Percentiles rank a stretch among this genome's conserved stretches.
These are phyloP conservation scores for Prunella himalayana DNA, from an alignment of 2,113 vertebrate species.

Conservation along the genomic window DNA sequence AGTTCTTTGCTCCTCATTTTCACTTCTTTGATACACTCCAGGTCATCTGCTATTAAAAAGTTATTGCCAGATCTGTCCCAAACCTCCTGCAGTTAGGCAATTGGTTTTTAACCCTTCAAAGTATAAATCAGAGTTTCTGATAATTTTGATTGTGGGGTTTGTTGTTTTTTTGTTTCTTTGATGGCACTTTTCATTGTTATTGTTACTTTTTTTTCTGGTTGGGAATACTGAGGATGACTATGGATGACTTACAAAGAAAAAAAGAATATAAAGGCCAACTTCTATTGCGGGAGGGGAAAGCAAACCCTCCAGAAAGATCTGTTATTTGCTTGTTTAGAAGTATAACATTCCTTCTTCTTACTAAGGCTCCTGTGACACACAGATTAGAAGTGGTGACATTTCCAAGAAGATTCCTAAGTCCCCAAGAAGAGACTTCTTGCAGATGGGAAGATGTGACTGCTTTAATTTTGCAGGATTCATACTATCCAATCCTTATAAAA, in stretches of 20 bases:
- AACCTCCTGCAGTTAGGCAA: background rate
- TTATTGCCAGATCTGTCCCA: background rate
- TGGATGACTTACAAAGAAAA: background rate
- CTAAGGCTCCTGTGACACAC: background rate
- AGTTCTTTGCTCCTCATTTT: background rate
- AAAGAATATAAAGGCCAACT: background rate
- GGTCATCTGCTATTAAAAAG: background rate
- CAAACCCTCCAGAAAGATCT: background rate
- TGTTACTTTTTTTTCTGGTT: fast-evolving
- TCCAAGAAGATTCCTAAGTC: background rate
- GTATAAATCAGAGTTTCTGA: background rate
- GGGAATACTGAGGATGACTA: background rate
- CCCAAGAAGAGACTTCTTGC: background rate
- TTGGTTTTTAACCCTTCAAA: background rate
- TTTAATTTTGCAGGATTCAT: background rate
- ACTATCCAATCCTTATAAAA: background rate
- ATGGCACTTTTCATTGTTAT: background rate
- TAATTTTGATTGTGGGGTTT: background rate
- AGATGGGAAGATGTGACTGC: background rate
- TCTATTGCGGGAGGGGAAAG: background rate
- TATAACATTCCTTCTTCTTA: background rate
- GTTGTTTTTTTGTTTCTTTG: background rate
- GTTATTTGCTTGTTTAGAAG: background rate
- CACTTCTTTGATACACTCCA: background rate
- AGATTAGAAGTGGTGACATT: background rate